Evolutionary conservation across 1,140 invertebrate species (phyloP), one percentile per base, ranked within the genome.

Genomic region (Eubasilissa regina): DNA sequence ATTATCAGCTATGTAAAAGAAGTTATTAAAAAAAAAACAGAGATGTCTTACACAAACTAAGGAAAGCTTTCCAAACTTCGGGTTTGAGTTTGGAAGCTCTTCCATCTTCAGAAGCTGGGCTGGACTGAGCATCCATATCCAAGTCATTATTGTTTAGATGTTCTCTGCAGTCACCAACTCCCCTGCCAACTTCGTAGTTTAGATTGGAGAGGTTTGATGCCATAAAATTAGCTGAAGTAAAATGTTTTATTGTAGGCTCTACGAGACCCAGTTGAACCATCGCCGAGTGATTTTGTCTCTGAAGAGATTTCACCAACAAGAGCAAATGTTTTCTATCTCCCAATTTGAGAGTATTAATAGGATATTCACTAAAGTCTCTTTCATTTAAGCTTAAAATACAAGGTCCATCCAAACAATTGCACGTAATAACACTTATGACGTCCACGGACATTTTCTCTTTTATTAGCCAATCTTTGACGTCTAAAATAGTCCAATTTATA

Each of bases 1-100:
- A 21, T 43, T 47, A 51, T 72, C 9, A 21, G 10, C 25, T 35
- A 35, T 35, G 25, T 35, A 35, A 35, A 35, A 35, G 25, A 6
- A 35, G 6, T 35, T 35, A 35, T 35, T 35, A 35, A 35, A 35
- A 12, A n/a, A 44, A 3, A 68, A 43, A 44, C 64, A 58, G 7
- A 75, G 45, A 13, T 55, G 35, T 78, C 82, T 86, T 85, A 89
- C 89, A 88, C 79, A 89, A 80, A 68, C 88, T 88, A 78, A 90
- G 86, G 72, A 87, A 88, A 81, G 89, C 88, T 84, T 90, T 90
- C 89, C 89, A 90, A 68, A 90, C 84, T 81, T 90, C 89, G 68
- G 89, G 88, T 82, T 86, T 90, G 64, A 90, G 84, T 84, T 84
- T 87, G 51, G 89, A 90, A 75, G 89, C 88, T 80, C 87, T 87